Percentiles rank a stretch among this genome's conserved stretches.
These are phyloP conservation scores for Schizopygopsis pylzovi DNA, from an alignment of 2,797 vertebrate genomes.

Conservation along the genomic window DNA sequence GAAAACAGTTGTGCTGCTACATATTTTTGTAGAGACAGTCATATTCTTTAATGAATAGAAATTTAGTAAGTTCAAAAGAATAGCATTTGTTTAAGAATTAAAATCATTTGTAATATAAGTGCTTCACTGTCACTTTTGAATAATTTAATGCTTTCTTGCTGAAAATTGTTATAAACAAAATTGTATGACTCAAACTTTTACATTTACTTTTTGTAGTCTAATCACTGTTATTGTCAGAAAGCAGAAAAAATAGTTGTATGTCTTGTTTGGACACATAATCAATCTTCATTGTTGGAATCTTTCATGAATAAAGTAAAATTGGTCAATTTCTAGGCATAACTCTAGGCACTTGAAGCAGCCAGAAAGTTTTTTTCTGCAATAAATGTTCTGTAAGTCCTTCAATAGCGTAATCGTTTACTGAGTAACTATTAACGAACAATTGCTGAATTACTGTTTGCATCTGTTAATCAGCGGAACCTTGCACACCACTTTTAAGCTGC, in stretches of 20 bases:
- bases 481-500: neutral
- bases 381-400: neutral
- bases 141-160: neutral
- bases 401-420: neutral
- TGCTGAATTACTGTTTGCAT: neutral
- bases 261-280: neutral
- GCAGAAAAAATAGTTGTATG: neutral
- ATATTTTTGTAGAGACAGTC: neutral
- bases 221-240: neutral
- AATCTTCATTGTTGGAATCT: neutral
- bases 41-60: neutral
- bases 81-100: neutral
- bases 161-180: no score
- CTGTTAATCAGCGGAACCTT: neutral
- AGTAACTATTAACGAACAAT: neutral
- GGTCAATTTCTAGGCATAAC: neutral
- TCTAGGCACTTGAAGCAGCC: neutral
- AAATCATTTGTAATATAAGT: neutral
- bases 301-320: neutral
- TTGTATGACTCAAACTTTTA: neutral
- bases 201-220: neutral
- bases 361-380: neutral
- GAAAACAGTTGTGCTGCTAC: neutral
- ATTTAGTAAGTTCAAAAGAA: neutral
- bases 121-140: neutral